These are phyloP conservation scores for Drosophila simulans DNA, from an alignment of 1,140 invertebrate species.

Conservation along the genomic window DNA sequence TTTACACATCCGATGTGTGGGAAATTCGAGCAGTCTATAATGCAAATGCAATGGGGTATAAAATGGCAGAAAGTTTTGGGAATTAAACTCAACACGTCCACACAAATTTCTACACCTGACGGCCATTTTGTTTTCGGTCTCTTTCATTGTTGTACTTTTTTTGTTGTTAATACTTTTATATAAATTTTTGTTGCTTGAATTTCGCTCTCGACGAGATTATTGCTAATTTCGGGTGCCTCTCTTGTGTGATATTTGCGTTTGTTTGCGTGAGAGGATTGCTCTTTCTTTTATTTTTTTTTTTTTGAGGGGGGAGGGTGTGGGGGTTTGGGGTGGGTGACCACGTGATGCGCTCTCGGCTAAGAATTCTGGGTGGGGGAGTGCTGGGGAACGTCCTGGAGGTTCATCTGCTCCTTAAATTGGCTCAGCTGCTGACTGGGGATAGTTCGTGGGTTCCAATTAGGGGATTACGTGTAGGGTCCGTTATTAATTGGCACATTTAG, in stretches of 20 bases:
- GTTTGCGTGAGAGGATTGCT: conserved; percentile 20
- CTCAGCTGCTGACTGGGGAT: not conserved
- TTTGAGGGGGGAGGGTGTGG: not conserved
- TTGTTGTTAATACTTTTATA: conserved; percentile 39
- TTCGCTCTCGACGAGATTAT: conserved; percentile 42
- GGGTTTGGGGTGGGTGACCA: conserved; percentile 25
- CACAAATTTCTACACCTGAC: conserved; percentile 50
- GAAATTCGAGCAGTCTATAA: conserved; percentile 21
- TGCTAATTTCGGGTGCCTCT: conserved; percentile 70
- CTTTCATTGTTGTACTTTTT: conserved; percentile 30
- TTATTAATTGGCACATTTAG: not conserved
- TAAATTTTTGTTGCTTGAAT: conserved; percentile 35
- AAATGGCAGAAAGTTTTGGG: conserved; percentile 31
- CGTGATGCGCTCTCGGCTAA: conserved; percentile 40
- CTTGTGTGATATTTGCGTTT: conserved; percentile 16
- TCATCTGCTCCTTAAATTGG: not conserved
- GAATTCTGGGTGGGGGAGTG: conserved; percentile 11
- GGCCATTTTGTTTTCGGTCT: conserved; percentile 67
- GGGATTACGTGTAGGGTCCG: not conserved
- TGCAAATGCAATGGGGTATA: conserved; percentile 31
- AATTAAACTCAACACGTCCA: conserved; percentile 53
- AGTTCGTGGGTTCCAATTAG: no score
- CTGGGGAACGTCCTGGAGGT: not conserved
- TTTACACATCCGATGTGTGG: conserved; percentile 18
- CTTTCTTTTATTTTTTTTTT: not conserved